A percentile compares a stretch with the other conserved stretches of the same genome.
These are phyloP conservation scores for Cyprinodon tularosa DNA, from an alignment of 2,113 vertebrate species.

Conservation along the genomic window DNA sequence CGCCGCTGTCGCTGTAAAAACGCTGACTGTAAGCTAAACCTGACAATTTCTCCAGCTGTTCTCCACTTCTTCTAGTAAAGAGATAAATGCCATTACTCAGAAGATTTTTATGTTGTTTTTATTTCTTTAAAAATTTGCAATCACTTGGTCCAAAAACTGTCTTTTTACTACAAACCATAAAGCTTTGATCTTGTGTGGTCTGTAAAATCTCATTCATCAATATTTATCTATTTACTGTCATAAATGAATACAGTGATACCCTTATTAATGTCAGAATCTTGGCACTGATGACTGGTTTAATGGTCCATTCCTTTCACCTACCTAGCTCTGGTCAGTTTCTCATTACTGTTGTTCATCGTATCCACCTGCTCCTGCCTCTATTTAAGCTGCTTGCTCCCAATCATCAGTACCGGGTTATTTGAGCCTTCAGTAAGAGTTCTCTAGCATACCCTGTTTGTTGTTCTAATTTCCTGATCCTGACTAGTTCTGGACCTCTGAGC, in stretches of 20 bases:
- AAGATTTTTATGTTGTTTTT: conserved; percentile 24
- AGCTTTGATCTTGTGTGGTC: conserved; percentile 14
- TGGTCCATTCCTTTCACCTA: too few relatives aligned
- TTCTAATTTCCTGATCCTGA: too few relatives aligned
- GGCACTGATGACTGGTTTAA: too few relatives aligned
- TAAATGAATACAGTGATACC: conserved; percentile 13
- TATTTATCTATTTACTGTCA: neutral
- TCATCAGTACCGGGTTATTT: too few relatives aligned
- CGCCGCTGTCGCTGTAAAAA: conserved; percentile 78
- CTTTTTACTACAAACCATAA: conserved; percentile 5
- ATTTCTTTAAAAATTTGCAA: conserved; percentile 5
- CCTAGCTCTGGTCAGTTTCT: too few relatives aligned
- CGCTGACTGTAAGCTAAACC: conserved; percentile 80
- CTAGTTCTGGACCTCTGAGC: too few relatives aligned
- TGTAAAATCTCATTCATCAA: neutral
- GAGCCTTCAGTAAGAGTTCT: too few relatives aligned
- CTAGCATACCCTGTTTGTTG: too few relatives aligned
- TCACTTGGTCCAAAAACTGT: conserved; percentile 11
- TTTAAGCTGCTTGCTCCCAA: too few relatives aligned
- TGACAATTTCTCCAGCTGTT: conserved; percentile 57
- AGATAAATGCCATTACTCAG: conserved; percentile 47
- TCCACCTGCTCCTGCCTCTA: too few relatives aligned
- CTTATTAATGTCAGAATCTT: neutral
- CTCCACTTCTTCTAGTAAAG: conserved; percentile 45
- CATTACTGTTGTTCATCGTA: too few relatives aligned